Base-by-base conservation (phyloP, 2,113 vertebrate species). In the Phyllostomus discolor region DNA sequence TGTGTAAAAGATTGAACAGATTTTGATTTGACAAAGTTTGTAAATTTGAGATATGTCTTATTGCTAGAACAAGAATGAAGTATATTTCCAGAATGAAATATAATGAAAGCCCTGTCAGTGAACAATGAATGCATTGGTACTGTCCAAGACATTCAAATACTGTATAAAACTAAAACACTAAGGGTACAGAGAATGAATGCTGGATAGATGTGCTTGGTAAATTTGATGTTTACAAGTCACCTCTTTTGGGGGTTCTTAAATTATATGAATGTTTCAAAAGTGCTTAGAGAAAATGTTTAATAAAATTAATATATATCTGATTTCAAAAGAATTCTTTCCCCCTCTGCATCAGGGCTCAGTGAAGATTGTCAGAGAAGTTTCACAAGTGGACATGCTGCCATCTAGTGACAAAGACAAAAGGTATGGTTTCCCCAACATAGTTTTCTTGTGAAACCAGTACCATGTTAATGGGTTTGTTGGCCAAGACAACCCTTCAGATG, bases 381-480 rank as follows among this genome's bases (percentile, higher is more conserved):
- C 98, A 0, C 98, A 98, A 62, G 97, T 94, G 50, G 98, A 98
- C 90, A 98, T 94, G 35, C 92, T 98, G 88, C 12, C 94, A 0
- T 98, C 98, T 70, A 98, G 98, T 35, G 98, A 98, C 67, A 99
- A 98, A 93, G 98, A 99, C 3, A 93, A 98, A 96, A 99, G 99
- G 99, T 99, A 97, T 94, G 95, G 22, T 20, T 38, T 89, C 52
- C 57, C 54, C 17, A 64, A 10, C 19, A 6, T 9, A 12, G 7
- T 75, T 33, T 70, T n/a, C 59, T 62, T 79, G 38, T 3, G 4
- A 50, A 20, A 48, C 28, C 16, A 4, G 31, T 59, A 35, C 3
- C 2, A 22, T 28, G 11, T 16, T 85, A 52, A 48, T 93, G 35
- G 38, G 75, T 69, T 85, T 54, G 24, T 70, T 8, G 84, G 80